Percentiles rank a stretch among this genome's conserved stretches.
phyloP scores from a whole-genome alignment of 37 sponge, comb jelly and placozoan species.

The Cliona cf. orientalis region DNA sequence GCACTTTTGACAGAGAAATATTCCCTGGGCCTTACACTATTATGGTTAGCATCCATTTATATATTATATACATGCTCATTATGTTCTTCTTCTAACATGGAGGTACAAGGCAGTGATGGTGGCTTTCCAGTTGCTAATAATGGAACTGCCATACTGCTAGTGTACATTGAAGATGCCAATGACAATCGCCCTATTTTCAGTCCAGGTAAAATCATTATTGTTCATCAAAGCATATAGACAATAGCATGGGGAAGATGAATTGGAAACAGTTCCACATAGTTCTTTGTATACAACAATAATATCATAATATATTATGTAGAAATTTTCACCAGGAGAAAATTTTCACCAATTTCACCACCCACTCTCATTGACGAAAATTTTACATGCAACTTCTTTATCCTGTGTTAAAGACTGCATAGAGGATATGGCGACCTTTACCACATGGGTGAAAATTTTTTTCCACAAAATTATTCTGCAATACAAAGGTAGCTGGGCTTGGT shows the following conservation, averaged over 20 bases:
- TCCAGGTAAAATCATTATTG: not conserved
- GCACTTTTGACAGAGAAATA: constrained; percentile 39
- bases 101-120: constrained; percentile 37
- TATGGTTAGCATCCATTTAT: constrained; percentile 7
- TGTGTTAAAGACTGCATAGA: too few relatives aligned
- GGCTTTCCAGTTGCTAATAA: constrained; percentile 15
- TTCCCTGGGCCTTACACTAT: constrained; percentile 31
- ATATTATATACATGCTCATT: not conserved
- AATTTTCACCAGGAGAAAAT: too few relatives aligned
- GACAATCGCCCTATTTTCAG: constrained; percentile 43
- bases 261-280: too few relatives aligned
- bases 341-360: too few relatives aligned
- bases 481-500: too few relatives aligned
- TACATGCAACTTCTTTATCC: too few relatives aligned
- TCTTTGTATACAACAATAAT: too few relatives aligned
- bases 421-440: too few relatives aligned
- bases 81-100: not conserved
- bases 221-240: not conserved
- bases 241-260: not conserved
- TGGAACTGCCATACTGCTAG: constrained; percentile 11
- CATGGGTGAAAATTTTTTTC: too few relatives aligned
- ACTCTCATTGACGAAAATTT: too few relatives aligned
- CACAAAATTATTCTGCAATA: too few relatives aligned
- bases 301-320: too few relatives aligned
- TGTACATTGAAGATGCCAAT: constrained; percentile 45